Conservation (phyloP, 2,797 vertebrate genomes). For the Corythornis leucogaster region DNA sequence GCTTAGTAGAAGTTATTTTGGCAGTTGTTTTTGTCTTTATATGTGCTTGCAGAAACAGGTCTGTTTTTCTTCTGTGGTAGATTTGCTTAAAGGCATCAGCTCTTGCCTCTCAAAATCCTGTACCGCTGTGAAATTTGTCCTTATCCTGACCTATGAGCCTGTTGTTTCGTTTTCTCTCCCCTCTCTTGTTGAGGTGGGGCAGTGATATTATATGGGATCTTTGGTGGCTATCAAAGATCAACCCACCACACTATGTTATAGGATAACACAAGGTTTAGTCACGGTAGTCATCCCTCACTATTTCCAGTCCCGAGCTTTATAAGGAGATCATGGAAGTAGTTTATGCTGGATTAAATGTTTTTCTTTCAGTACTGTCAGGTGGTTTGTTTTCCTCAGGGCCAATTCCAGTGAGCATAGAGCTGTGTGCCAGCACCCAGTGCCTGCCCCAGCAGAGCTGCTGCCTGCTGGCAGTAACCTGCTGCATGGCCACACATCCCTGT, state of each 20-base stretch:
- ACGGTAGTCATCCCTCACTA: background rate
- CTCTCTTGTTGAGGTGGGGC: background rate
- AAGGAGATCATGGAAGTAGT: background rate
- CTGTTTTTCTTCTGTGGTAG: background rate
- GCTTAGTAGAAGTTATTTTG: background rate
- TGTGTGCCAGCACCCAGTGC: too few relatives aligned
- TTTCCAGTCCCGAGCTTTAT: background rate
- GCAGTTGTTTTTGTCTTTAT: background rate
- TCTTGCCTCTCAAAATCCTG: background rate
- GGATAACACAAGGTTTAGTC: background rate
- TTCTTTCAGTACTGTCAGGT: background rate
- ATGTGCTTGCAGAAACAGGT: background rate
- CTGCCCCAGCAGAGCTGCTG: background rate
- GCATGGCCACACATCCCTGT: fast-evolving
- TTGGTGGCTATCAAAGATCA: background rate
- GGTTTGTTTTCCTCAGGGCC: background rate
- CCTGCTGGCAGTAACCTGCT: background rate
- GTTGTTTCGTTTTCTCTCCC: background rate
- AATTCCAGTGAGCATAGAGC: background rate
- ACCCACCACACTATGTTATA: background rate
- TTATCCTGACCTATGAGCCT: background rate
- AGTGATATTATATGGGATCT: background rate
- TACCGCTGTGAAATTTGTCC: background rate
- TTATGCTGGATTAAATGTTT: background rate
- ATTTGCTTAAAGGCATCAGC: background rate